Percentiles rank a stretch among this genome's conserved stretches.
phyloP scores from a whole-genome alignment of 2,113 vertebrate species.

The Pardalotus punctatus region DNA sequence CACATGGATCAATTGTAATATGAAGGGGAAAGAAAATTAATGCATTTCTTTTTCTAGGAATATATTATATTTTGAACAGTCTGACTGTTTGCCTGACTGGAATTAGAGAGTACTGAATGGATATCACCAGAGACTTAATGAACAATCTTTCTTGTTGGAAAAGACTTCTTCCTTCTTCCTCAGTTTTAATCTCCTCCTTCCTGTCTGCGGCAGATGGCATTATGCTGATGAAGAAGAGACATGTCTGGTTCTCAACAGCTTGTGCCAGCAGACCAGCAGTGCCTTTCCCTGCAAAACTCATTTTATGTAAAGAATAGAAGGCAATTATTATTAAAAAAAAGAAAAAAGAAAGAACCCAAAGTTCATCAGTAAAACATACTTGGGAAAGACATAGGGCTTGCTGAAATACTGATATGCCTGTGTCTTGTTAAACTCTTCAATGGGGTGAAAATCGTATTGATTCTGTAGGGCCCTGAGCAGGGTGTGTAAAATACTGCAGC shows the following conservation, averaged over 20 bases:
- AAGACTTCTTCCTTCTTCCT: not conserved
- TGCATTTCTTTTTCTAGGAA: not conserved
- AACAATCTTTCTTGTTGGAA: not conserved
- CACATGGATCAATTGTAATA: not conserved
- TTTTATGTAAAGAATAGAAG: not conserved
- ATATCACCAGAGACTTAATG: not conserved
- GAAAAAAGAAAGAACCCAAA: not conserved
- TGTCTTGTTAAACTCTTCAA: not conserved
- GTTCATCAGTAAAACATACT: not conserved
- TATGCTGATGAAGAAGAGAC: not conserved
- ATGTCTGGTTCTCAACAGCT: not conserved
- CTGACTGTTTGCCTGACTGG: not conserved
- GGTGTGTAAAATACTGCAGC: not conserved
- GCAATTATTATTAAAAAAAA: not conserved
- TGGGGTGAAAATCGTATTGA: not conserved
- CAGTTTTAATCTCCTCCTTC: not conserved
- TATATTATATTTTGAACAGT: not conserved
- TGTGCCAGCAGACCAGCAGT: not conserved
- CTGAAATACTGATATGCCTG: not conserved
- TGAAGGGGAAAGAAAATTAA: not conserved
- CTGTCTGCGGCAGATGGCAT: slow-evolving; percentile 1
- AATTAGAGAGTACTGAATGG: not conserved
- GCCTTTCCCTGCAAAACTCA: not conserved
- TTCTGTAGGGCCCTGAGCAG: not conserved
- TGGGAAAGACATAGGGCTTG: not conserved